A percentile compares a stretch with the other conserved stretches of the same genome.
These are phyloP conservation scores for Poecilia gillii DNA, from an alignment of 2,797 vertebrate genomes.

Conservation along the genomic window DNA sequence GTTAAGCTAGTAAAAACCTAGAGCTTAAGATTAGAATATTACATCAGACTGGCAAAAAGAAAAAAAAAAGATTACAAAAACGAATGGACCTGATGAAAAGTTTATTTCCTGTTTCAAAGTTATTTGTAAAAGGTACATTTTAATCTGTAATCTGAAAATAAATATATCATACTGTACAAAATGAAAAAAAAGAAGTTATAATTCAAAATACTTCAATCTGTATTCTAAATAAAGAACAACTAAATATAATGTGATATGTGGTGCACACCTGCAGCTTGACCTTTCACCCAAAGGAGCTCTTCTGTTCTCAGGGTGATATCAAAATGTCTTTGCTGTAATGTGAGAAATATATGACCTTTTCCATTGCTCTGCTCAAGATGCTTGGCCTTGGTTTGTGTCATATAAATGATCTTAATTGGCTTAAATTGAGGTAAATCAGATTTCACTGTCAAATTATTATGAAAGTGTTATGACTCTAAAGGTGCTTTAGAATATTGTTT, in stretches of 20 bases:
- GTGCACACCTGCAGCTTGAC: background rate
- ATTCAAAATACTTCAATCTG: background rate
- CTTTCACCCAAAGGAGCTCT: background rate
- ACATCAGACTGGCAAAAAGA: background rate
- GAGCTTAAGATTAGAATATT: background rate
- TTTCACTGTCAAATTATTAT: background rate
- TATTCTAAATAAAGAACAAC: background rate
- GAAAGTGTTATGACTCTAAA: background rate
- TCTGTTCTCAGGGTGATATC: background rate
- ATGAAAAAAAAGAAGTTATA: background rate
- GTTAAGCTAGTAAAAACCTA: background rate
- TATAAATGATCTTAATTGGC: background rate
- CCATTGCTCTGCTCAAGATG: background rate
- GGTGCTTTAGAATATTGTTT: background rate
- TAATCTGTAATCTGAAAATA: no score
- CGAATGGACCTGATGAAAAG: background rate
- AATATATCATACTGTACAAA: background rate
- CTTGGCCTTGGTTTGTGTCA: background rate
- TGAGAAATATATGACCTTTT: background rate
- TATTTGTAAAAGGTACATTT: no score
- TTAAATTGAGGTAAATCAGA: background rate
- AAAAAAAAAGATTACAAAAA: background rate
- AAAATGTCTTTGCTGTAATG: background rate
- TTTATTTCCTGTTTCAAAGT: background rate
- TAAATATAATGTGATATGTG: background rate